Evolutionary conservation across 2,888 invertebrate species (phyloP).

Genomic region (Cartodere bifasciata): DNA sequence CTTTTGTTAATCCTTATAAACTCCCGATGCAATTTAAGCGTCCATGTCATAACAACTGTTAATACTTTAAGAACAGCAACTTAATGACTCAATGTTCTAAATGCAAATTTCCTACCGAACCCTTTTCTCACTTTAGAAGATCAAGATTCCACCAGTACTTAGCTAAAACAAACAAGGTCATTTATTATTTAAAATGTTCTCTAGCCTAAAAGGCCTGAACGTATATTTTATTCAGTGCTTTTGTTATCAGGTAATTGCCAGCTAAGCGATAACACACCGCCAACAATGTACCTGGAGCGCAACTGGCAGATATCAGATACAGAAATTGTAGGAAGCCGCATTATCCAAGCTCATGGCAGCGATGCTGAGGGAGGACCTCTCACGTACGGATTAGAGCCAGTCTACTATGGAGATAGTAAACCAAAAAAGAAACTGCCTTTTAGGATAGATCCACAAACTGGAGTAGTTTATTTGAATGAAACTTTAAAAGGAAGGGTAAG

Average conservation of each 20-base stretch:
- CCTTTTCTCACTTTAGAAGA: too few relatives aligned
- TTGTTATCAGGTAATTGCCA: slow-evolving; percentile 19
- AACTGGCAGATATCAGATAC: slow-evolving; percentile 64
- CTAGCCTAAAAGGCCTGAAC: too few relatives aligned
- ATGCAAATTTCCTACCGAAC: too few relatives aligned
- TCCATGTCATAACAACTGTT: too few relatives aligned
- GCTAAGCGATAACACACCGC: slow-evolving; percentile 28
- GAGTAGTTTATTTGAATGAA: slow-evolving; percentile 68
- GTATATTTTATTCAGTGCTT: slow-evolving; percentile 2
- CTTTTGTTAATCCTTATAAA: too few relatives aligned
- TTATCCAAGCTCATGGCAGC: slow-evolving; percentile 50
- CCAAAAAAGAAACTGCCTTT: slow-evolving; percentile 52
- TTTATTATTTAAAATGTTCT: too few relatives aligned
- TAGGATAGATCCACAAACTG: slow-evolving; percentile 59
- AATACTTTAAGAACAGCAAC: too few relatives aligned
- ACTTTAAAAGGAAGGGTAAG: slow-evolving; percentile 64
- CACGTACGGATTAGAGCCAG: slow-evolving; percentile 55
- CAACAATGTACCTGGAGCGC: slow-evolving; percentile 54
- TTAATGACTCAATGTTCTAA: too few relatives aligned
- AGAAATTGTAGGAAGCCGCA: slow-evolving; percentile 58
- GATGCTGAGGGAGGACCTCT: slow-evolving; percentile 51
- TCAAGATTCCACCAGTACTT: too few relatives aligned
- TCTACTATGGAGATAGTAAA: slow-evolving; percentile 19
- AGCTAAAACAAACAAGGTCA: too few relatives aligned
- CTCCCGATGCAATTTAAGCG: too few relatives aligned